Percentiles rank a stretch among this genome's conserved stretches.
These are phyloP conservation scores for Beroe forskalii DNA, from an alignment of 37 sponge, comb jelly and placozoan genomes.

Conservation along the genomic window DNA sequence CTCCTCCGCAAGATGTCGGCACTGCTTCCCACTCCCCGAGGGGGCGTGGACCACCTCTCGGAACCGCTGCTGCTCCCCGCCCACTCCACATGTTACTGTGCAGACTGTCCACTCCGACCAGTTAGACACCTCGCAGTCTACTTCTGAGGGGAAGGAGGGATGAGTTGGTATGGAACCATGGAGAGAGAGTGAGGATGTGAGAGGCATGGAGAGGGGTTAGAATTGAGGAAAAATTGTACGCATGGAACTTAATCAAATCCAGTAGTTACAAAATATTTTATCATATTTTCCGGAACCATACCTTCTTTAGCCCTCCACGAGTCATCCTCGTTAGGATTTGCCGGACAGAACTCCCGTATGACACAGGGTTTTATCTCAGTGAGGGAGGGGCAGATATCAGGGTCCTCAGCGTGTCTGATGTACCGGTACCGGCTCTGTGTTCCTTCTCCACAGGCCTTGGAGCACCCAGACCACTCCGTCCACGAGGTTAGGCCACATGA, in stretches of 20 bases:
- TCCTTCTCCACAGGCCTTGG: conserved; percentile 53
- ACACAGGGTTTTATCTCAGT: conserved; percentile 61
- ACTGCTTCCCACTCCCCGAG: conserved; percentile 10
- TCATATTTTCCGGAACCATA: no score
- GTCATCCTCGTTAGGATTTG: neutral
- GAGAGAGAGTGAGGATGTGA: no score
- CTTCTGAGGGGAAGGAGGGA: neutral
- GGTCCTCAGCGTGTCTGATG: conserved; percentile 14
- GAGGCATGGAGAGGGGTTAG: no score
- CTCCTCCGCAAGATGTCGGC: conserved; percentile 31
- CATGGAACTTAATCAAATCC: no score
- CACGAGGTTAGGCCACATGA: conserved; percentile 28
- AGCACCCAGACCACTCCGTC: conserved; percentile 64
- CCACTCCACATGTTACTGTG: conserved; percentile 43
- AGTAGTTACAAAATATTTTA: no score
- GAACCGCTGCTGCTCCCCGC: conserved; percentile 48
- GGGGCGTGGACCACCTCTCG: conserved; percentile 5
- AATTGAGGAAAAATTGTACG: no score
- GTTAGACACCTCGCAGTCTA: conserved; percentile 13
- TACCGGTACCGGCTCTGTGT: conserved; percentile 9
- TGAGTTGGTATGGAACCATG: no score
- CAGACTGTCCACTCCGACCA: conserved; percentile 61
- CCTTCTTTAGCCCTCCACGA: neutral
- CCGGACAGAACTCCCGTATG: neutral
- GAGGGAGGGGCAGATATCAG: conserved; percentile 54